These are phyloP conservation scores for Theodoxus fluviatilis DNA, from an alignment of 2,888 invertebrate genomes.

Conservation along the genomic window DNA sequence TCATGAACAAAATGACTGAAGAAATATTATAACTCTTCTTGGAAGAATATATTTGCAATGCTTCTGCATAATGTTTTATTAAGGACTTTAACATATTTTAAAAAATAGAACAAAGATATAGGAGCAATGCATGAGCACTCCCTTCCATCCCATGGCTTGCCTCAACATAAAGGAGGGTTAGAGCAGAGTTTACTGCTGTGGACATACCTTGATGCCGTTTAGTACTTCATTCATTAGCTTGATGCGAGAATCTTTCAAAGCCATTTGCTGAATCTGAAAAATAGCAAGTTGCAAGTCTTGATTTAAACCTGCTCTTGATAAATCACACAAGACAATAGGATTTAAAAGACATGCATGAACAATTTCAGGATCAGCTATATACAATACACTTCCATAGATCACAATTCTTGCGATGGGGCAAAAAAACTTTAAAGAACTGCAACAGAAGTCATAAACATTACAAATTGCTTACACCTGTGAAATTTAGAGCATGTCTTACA, in stretches of 20 bases:
- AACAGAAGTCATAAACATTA: too few relatives aligned
- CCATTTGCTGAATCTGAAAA: slow-evolving; percentile 61
- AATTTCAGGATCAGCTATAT: neutral
- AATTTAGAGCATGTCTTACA: too few relatives aligned
- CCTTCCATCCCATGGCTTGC: too few relatives aligned
- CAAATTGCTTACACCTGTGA: too few relatives aligned
- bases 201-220: slow-evolving; percentile 64
- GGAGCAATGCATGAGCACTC: too few relatives aligned
- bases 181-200: neutral
- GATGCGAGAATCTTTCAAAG: slow-evolving; percentile 63
- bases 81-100: too few relatives aligned
- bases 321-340: neutral
- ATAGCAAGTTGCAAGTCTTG: neutral
- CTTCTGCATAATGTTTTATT: too few relatives aligned
- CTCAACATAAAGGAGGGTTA: too few relatives aligned
- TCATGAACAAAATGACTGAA: too few relatives aligned
- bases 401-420: neutral
- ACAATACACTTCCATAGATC: neutral
- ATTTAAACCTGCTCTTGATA: neutral
- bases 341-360: neutral
- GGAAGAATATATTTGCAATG: too few relatives aligned
- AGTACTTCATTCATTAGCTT: slow-evolving; percentile 67
- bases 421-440: neutral
- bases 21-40: too few relatives aligned
- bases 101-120: too few relatives aligned